Evolutionary conservation across 92 coral and sea anemone species (phyloP), one percentile per base, ranked within the genome.

Genomic region (Diadumene lineata): DNA sequence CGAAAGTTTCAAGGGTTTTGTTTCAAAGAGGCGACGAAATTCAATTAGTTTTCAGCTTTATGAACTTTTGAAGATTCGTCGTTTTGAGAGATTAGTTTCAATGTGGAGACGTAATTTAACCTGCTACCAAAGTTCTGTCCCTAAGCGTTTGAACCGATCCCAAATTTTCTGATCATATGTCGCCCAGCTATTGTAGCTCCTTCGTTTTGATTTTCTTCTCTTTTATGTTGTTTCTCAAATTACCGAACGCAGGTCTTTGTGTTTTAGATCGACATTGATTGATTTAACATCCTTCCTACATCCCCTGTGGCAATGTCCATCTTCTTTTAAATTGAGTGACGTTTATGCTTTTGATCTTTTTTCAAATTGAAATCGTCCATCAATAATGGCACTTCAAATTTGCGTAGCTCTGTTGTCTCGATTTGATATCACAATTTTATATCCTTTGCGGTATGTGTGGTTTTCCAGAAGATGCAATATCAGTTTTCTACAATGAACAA

Each of bases 301-400:
- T 34, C 1, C 55, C 77, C 77, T 33, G 6, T 33, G 77, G 77
- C 77, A 31, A 9, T 72, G 43, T 56, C 27, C 31, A 29, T 71
- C 27, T 71, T 71, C 76, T 7, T 32, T 11, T 1, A 11, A 13
- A n/a, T 72, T 34, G 46, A 0, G 33, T 72, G 77, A 72, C 77
- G 77, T 72, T 0, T 23, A 30, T 46, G 31, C n/a, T 31, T 61
- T 72, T 57, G 65, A 56, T 26, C 22, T 70, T 56, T 31, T 31
- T 44, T 28, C 18, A 61, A 53, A 13, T 53, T 53, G 43, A 56
- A 72, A 18, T 72, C 22, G 53, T 56, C 7, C 8, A 25, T 38
- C 56, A 1, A 26, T 50, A 29, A 70, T 51, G 75, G 31, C 19
- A 33, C 57, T 50, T 23, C 19, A 70, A 33, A 31, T 1, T 70